Percentiles rank a stretch among this genome's conserved stretches.
Conservation (phyloP, 1,140 invertebrate species). For the Polypedilum vanderplanki region DNA sequence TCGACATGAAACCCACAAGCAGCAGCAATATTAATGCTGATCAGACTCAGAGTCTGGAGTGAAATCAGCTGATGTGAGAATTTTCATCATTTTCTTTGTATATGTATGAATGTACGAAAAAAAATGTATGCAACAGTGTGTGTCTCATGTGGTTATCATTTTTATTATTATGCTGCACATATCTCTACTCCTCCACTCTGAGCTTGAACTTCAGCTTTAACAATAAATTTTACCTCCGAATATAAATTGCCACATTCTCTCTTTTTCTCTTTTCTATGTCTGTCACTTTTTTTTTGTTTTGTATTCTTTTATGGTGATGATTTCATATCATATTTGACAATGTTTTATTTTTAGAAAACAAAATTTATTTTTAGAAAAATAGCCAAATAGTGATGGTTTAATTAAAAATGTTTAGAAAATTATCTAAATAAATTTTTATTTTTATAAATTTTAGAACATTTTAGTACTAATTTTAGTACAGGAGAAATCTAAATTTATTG, state of each 20-base stretch:
- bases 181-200: neutral
- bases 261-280: neutral
- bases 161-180: constrained; percentile 27
- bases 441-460: no score
- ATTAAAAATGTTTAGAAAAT: no score
- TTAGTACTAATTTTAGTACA: no score
- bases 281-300: neutral
- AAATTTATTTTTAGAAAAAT: no score
- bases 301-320: neutral
- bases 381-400: no score
- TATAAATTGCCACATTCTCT: constrained; percentile 13
- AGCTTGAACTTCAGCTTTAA: constrained; percentile 25
- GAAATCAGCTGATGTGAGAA: constrained; percentile 5
- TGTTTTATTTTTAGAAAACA: no score
- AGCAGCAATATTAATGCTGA: constrained; percentile 8
- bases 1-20: constrained; percentile 14
- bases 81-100: neutral
- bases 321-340: neutral
- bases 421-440: no score
- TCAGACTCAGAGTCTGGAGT: neutral
- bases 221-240: constrained; percentile 2
- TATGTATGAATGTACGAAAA: neutral
- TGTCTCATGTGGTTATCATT: constrained; percentile 26
- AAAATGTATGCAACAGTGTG: neutral
- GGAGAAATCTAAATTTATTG: no score